Percentiles rank a stretch among this genome's conserved stretches.
These are phyloP conservation scores for Vollenhovia emeryi DNA, from an alignment of 1,140 invertebrate species.

Conservation along the genomic window DNA sequence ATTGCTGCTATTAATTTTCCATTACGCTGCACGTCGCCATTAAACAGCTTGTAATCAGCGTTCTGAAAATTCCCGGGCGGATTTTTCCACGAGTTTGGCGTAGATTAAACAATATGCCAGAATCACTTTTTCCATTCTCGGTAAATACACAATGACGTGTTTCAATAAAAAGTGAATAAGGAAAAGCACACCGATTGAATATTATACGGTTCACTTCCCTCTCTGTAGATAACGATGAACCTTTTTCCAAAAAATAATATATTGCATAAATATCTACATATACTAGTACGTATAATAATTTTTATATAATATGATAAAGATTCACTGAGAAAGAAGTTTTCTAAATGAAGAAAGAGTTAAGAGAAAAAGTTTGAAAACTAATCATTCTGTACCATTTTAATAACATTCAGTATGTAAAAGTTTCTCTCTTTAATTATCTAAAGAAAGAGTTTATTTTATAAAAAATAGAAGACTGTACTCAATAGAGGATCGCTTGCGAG, in stretches of 20 bases:
- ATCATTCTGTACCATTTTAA: background rate
- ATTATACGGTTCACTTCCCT: background rate
- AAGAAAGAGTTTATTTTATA: background rate
- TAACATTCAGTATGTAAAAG: background rate
- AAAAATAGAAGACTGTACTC: background rate
- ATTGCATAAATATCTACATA: background rate
- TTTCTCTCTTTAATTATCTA: background rate
- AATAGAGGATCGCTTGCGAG: background rate
- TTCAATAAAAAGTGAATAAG: background rate
- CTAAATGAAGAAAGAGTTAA: background rate
- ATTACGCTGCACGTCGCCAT: background rate
- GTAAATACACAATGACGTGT: background rate
- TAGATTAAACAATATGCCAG: background rate
- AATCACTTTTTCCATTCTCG: background rate
- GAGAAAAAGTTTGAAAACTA: background rate
- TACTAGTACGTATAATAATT: background rate
- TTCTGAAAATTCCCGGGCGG: background rate
- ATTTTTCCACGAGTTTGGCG: background rate
- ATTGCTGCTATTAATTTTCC: constrained; percentile 5
- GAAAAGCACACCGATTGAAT: constrained; percentile 5
- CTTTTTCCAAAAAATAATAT: background rate
- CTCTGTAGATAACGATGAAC: background rate
- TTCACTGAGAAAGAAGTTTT: background rate
- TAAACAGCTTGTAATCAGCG: background rate
- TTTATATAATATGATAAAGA: background rate